These are phyloP conservation scores for Sceliomorpha sp. DNA, from an alignment of 2,888 invertebrate species.

Conservation along the genomic window DNA sequence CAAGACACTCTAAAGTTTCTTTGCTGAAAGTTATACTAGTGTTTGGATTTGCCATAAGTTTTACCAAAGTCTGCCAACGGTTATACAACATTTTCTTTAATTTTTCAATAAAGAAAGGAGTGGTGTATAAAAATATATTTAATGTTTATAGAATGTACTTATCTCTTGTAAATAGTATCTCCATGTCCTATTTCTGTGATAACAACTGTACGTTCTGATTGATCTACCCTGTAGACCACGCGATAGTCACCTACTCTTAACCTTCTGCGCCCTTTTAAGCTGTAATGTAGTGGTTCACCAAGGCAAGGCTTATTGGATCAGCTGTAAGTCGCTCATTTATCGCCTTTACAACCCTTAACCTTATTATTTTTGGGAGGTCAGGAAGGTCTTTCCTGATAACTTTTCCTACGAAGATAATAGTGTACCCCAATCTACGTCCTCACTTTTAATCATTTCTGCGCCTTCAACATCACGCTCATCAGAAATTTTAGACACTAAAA, in stretches of 20 bases:
- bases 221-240: slow-evolving; percentile 7
- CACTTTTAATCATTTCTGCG: neutral
- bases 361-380: slow-evolving; percentile 9
- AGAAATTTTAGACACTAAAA: slow-evolving; percentile 5
- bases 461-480: slow-evolving; percentile 13
- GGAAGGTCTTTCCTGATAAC: slow-evolving; percentile 6
- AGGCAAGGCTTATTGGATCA: slow-evolving; percentile 8
- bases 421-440: slow-evolving; percentile 15
- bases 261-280: slow-evolving; percentile 7
- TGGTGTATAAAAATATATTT: too few species aligned
- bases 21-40: slow-evolving; percentile 10
- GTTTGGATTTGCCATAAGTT: slow-evolving; percentile 10
- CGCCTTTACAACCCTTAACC: slow-evolving; percentile 8
- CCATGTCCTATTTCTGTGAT: too few species aligned
- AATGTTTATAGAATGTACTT: too few species aligned
- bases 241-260: slow-evolving; percentile 10
- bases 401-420: slow-evolving; percentile 8
- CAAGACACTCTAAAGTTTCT: slow-evolving; percentile 19
- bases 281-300: slow-evolving; percentile 9
- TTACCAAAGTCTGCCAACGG: too few species aligned
- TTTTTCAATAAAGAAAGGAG: too few species aligned
- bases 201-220: too few species aligned
- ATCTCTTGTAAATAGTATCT: too few species aligned
- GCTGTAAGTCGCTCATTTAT: slow-evolving; percentile 8
- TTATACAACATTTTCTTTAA: too few species aligned